Evolutionary conservation across 2,113 vertebrate genomes (phyloP), one percentile per base, ranked within the genome.

Genomic region (Vulpes vulpes): DNA sequence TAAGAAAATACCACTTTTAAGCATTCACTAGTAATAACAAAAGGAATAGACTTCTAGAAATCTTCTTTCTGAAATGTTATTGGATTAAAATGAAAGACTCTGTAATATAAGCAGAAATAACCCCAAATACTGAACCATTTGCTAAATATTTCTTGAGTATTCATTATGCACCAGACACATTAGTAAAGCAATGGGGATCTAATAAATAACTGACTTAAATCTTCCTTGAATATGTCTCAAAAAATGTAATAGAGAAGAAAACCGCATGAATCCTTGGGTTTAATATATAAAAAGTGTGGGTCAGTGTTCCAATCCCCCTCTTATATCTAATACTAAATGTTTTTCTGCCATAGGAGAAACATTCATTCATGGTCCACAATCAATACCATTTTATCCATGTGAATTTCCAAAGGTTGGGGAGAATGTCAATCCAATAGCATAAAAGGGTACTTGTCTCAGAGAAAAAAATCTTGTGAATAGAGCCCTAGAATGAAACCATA

Each of bases 1-100:
- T 74, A 55, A 86, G 27, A 96, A 97, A 97, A 92, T 35, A 60
- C 23, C 51, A 80, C 2, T 90, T 95, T 22, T 55, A 84, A 97
- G 86, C 2, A 76, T 95, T 94, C 17, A 71, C 76, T 80, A 59
- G 8, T 59, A 74, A 57, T 79, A 93, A 74, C 32, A 53, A 57
- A 62, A 20, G n/a, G 3, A 90, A 89, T 14, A 80, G 67, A 43
- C 16, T 76, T 96, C 57, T 73, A 12, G 64, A 60, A 67, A 73
- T 55, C 20, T 89, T 91, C 27, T 27, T 53, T 73, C 67, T 20
- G 14, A 91, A 64, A 8, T 87, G 19, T 93, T 86, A 93, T 30
- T 95, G 23, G 59, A 84, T 62, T 53, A 74, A 90, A 91, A 94
- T 84, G 27, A 92, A 95, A 15, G 6, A 20, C 12, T 97, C 23